These are phyloP conservation scores for Leptoteleia sp. DNA, from an alignment of 1,140 invertebrate genomes.

Conservation along the genomic window DNA sequence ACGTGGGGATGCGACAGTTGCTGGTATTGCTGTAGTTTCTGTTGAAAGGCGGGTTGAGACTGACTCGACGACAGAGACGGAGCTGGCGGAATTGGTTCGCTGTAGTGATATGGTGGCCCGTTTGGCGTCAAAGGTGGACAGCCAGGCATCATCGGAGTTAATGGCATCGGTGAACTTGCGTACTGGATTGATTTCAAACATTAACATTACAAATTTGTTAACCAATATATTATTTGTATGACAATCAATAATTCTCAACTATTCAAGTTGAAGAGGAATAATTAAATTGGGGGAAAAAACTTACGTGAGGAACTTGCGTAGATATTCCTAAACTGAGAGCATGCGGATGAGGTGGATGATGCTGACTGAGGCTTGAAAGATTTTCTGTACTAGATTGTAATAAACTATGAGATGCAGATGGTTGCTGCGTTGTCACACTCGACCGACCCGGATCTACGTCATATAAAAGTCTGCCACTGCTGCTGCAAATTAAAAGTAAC, in stretches of 20 bases:
- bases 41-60: slow-evolving; percentile 80
- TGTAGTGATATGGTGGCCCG: slow-evolving; percentile 79
- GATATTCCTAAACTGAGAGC: slow-evolving; percentile 77
- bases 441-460: slow-evolving; percentile 92
- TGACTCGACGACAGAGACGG: slow-evolving; percentile 82
- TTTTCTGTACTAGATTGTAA: slow-evolving; percentile 79
- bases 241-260: too few relatives aligned
- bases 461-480: slow-evolving; percentile 86
- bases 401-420: slow-evolving; percentile 74
- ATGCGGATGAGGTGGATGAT: slow-evolving; percentile 78
- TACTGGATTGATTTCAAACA: too few relatives aligned
- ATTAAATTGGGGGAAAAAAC: too few relatives aligned
- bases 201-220: too few relatives aligned
- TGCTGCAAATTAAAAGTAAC: slow-evolving; percentile 46
- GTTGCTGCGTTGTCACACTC: slow-evolving; percentile 79
- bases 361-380: slow-evolving; percentile 75
- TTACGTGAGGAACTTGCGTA: slow-evolving; percentile 75
- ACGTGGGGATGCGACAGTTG: slow-evolving; percentile 72
- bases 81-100: slow-evolving; percentile 78
- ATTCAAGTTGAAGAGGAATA: too few relatives aligned
- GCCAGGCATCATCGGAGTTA: slow-evolving; percentile 79
- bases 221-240: too few relatives aligned
- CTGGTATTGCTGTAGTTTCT: slow-evolving; percentile 77
- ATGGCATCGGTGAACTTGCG: slow-evolving; percentile 78
- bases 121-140: slow-evolving; percentile 78